phyloP scores from a whole-genome alignment of 2,888 invertebrate species.

The Phytoseiulus persimilis region DNA sequence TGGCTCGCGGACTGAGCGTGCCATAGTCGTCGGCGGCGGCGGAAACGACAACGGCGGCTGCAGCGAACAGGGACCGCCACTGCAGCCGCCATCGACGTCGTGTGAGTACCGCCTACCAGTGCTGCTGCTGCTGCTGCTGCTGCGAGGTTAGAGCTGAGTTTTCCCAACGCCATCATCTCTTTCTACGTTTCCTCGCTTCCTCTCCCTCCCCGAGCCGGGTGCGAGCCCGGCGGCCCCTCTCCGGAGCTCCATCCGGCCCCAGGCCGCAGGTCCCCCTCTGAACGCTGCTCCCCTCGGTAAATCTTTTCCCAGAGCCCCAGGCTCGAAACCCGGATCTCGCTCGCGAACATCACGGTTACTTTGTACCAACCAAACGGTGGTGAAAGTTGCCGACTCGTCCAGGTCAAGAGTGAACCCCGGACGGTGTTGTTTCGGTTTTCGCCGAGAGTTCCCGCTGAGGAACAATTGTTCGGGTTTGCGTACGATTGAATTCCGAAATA shows the following conservation, averaged over 20 bases:
- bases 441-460: no score
- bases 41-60: neutral
- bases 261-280: neutral
- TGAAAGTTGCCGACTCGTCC: no score
- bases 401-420: no score
- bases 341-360: no score
- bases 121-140: neutral
- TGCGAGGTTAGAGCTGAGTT: neutral
- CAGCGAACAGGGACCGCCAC: neutral
- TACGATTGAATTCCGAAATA: no score
- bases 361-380: no score
- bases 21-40: neutral
- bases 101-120: neutral
- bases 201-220: neutral
- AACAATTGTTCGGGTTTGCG: no score
- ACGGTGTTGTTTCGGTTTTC: no score
- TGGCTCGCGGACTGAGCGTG: conserved; percentile 16
- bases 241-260: neutral
- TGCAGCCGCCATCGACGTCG: neutral
- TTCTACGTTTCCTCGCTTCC: neutral
- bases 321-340: no score
- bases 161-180: neutral
- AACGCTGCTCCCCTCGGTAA: neutral
- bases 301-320: neutral
- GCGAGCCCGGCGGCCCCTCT: neutral